Evolutionary conservation across 1,140 invertebrate species (phyloP), one percentile per base, ranked within the genome.

Genomic region (Xylocopa sonorina): DNA sequence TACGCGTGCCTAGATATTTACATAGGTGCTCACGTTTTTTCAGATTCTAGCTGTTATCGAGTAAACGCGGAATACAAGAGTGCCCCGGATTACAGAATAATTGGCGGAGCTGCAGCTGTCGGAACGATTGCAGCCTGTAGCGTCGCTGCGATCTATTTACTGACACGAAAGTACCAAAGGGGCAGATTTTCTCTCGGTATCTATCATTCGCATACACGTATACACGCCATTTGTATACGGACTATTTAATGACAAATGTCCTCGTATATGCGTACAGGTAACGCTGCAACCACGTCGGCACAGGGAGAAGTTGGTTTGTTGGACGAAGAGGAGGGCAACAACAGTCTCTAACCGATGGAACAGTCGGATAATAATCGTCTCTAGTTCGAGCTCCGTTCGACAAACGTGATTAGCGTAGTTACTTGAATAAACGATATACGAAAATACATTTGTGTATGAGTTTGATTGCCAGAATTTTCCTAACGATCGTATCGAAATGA

Each of bases 21-120:
- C 46, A 1, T n/a, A 9, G 6, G 1, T 10, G 4, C 9, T 62
- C 0, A 12, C 27, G 10, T 6, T 24, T 34, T 32, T 12, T 0
- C 4, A 80, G 78, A 51, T n/a, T 62, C 46, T 0, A 10, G 1
- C 0, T 80, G 73, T 16, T 2, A 68, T 34, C 18, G 38, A 34
- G 32, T 24, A 2, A 0, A 66, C 21, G 38, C n/a, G 12, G 5
- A 21, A 3, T 18, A 16, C 3, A 27, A 0, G 0, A 60, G 29
- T 9, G 1, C 1, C 5, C 3, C 3, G 0, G 32, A 9, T 60
- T 62, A 62, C 1, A 6, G 6, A 16, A 43, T 3, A 0, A 34
- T 62, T 18, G 27, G 0, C 12, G 66, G 43, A 24, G 32, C 51
- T 7, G 32, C 4, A 9, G 27, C 34, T 9, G 27, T 3, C 16